Conservation (phyloP, 2,888 invertebrate species). For the Lasioglossum oenotherae region DNA sequence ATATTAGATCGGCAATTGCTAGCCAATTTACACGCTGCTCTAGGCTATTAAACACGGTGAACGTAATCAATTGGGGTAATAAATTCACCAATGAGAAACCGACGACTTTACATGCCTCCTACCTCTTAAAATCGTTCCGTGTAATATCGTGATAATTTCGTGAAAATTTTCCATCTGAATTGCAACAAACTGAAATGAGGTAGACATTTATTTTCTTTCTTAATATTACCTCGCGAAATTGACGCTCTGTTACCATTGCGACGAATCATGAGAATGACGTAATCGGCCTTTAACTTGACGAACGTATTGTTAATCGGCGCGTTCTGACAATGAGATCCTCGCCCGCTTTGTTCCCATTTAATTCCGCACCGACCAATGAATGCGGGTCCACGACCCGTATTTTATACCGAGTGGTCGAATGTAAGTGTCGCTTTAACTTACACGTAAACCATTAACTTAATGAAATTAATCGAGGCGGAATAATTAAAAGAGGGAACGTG, state of each 20-base stretch:
- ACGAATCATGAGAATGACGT: conserved; percentile 55
- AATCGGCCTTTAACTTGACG: conserved; percentile 45
- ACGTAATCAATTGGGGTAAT: not conserved
- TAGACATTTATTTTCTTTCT: not conserved
- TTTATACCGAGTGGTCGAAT: conserved; percentile 25
- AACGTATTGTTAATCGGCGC: conserved; percentile 56
- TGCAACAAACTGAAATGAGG: not conserved
- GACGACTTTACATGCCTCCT: not conserved
- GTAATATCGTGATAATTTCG: not conserved
- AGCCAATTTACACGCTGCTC: not conserved
- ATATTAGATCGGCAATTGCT: not conserved
- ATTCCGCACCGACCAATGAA: conserved; percentile 44
- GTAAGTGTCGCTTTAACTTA: not conserved
- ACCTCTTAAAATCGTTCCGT: not conserved
- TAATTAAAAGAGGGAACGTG: not conserved
- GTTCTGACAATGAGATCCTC: conserved; percentile 39
- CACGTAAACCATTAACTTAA: not conserved
- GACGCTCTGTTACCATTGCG: conserved; percentile 17
- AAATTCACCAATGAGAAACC: not conserved
- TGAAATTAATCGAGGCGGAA: not conserved
- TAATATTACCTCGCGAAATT: conserved; percentile 26
- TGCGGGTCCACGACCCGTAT: conserved; percentile 61
- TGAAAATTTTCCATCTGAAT: not conserved
- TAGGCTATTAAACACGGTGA: not conserved
- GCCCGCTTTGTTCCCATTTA: conserved; percentile 32